phyloP scores from a whole-genome alignment of 2,797 vertebrate genomes.

The Eidolon dupreanum region DNA sequence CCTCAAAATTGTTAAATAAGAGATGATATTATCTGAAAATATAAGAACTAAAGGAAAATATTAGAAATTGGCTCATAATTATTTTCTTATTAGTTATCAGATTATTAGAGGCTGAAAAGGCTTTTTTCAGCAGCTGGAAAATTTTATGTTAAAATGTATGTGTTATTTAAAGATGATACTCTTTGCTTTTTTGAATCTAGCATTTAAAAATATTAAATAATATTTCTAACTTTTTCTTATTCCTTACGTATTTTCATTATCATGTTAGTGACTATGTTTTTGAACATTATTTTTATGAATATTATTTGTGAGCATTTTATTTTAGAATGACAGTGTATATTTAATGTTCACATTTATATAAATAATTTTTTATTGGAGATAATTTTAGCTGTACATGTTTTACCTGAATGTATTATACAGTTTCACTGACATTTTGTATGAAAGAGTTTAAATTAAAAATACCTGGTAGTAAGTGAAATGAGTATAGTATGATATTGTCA shows the following conservation, averaged over 20 bases:
- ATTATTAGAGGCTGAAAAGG: not conserved
- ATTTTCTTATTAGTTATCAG: not conserved
- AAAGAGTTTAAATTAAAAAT: conserved; percentile 26
- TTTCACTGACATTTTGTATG: not conserved
- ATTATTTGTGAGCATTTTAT: not conserved
- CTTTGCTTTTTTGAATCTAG: not conserved
- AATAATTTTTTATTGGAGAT: conserved; percentile 1
- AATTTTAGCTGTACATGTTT: conserved; percentile 28
- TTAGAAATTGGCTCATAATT: not conserved
- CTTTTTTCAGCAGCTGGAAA: conserved; percentile 6
- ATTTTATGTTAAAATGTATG: not conserved
- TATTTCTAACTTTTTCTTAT: not conserved
- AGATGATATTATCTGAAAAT: not conserved
- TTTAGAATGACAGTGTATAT: not conserved
- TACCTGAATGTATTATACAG: not conserved
- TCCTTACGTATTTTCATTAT: not conserved
- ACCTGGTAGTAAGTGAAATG: not conserved
- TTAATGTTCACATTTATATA: not conserved
- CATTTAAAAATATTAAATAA: conserved; percentile 34
- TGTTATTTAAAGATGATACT: conserved; percentile 3
- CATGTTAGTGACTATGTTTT: not conserved
- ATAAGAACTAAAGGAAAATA: not conserved
- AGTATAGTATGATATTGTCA: not conserved
- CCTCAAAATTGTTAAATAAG: not conserved
- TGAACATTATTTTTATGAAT: conserved; percentile 37